Conservation (phyloP, 2,113 vertebrate genomes). For the Chitala chitala region DNA sequence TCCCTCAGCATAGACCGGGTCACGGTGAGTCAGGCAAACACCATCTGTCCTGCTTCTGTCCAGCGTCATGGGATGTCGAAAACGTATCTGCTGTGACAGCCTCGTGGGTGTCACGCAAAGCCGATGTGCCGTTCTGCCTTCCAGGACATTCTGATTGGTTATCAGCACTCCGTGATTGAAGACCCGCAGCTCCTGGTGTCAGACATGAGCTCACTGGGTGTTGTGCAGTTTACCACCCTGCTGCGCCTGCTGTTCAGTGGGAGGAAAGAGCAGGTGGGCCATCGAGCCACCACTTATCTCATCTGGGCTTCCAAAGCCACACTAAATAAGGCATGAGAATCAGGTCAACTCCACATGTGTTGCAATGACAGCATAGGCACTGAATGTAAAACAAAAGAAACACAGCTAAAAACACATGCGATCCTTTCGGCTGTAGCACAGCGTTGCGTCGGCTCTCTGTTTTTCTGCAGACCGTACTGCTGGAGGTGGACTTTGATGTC, state of each 20-base stretch:
- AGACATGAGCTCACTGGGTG: conserved; percentile 53
- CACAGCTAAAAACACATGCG: too few relatives aligned
- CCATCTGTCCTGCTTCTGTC: too few relatives aligned
- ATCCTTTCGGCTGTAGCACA: too few relatives aligned
- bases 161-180: conserved; percentile 54
- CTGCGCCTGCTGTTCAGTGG: conserved; percentile 60
- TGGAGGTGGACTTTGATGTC: conserved; percentile 47
- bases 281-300: not conserved
- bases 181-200: conserved; percentile 59
- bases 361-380: too few relatives aligned
- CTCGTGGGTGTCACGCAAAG: not conserved
- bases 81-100: not conserved
- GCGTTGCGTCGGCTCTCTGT: too few relatives aligned
- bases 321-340: not conserved
- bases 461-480: conserved; percentile 17
- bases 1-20: conserved; percentile 19
- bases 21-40: conserved; percentile 16
- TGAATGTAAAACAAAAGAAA: too few relatives aligned
- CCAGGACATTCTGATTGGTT: conserved; percentile 56
- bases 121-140: conserved; percentile 10
- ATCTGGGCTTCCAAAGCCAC: too few relatives aligned
- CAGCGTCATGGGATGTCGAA: too few relatives aligned
- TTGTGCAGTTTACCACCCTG: conserved; percentile 55
- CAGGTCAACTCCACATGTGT: too few relatives aligned
- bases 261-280: conserved; percentile 54